Base-by-base conservation (phyloP, 2,888 invertebrate species). In the Drosophila cognata region DNA sequence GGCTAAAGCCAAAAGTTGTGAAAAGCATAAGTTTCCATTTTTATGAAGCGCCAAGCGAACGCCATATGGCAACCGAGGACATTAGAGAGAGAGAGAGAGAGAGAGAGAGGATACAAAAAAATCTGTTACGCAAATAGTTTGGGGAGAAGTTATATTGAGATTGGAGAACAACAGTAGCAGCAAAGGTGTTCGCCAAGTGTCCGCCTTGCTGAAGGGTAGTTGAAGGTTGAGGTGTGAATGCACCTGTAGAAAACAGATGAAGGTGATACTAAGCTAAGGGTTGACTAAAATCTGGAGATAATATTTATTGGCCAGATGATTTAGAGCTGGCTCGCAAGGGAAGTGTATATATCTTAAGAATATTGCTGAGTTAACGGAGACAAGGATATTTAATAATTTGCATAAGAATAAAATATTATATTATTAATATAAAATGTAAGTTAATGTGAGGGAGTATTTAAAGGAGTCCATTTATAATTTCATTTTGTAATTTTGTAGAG, bases 11-110 rank as follows among this genome's bases (percentile, higher is more conserved):
- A 69, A 84, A 84, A 86, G 82, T 86, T 84, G 82, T 74, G 84
- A 82, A 81, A 77, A 89, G 81, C 87, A 88, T 86, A 89, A 89
- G 87, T 90, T 84, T 90, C 84, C 88, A 89, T 90, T 89, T 89
- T 89, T 89, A 89, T 89, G 77, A 82, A 88, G 82, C 84, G 84
- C 74, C 80, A 77, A 76, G 72, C 82, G 67, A 65, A 69, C 68
- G 74, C 82, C 85, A 87, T 87, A 87, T 85, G 88, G 74, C 64
- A 71, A 65, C 69, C 65, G 35, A 69, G 61, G 62, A 75, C 56
- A 71, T 71, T 70, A 77, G 74, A 71, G 59, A 67, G 64, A 25
- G 6, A n/a, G n/a, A 38, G 16, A 28, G 4, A 36, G 28, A 38
- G 16, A 29, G 8, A 28, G 8, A 29, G 16, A n/a, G n/a, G 31